Conservation (phyloP, 2,888 invertebrate genomes). For the Tortricodes alternella region DNA sequence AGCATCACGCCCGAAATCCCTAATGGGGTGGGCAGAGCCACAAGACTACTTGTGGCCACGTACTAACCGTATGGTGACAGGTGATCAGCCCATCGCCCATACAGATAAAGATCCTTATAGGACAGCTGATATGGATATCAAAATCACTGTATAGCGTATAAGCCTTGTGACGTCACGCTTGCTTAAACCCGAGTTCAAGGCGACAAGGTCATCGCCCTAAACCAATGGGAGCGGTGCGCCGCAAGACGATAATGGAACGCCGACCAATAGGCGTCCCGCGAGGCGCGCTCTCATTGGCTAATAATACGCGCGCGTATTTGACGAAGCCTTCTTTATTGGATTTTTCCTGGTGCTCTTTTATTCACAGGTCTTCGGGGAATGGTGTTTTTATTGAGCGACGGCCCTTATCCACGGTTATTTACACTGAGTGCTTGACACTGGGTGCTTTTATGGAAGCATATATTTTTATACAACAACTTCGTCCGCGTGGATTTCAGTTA, state of each 20-base stretch:
- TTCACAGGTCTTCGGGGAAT: constrained; percentile 9
- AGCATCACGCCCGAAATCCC: too few relatives aligned
- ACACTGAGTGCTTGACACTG: background rate
- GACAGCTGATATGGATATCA: too few relatives aligned
- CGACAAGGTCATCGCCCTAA: constrained; percentile 46
- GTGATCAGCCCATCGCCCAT: too few relatives aligned
- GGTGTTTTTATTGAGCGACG: background rate
- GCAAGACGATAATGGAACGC: constrained; percentile 37
- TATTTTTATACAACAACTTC: background rate
- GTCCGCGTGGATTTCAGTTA: too few relatives aligned
- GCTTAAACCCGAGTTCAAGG: constrained; percentile 46
- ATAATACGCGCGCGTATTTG: constrained; percentile 10
- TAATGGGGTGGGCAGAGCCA: too few relatives aligned
- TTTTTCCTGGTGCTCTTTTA: constrained; percentile 7
- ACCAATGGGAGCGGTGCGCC: constrained; percentile 46
- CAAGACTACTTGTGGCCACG: too few relatives aligned
- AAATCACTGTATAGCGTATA: too few relatives aligned
- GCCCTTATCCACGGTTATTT: background rate
- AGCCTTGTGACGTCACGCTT: constrained; percentile 6
- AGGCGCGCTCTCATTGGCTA: constrained; percentile 31
- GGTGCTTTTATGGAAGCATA: background rate
- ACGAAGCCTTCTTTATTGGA: constrained; percentile 15
- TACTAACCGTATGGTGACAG: too few relatives aligned
- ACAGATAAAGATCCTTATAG: too few relatives aligned
- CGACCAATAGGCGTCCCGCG: constrained; percentile 41